Conservation (phyloP, 2,113 vertebrate genomes). For the Gymnorhina tibicen region DNA sequence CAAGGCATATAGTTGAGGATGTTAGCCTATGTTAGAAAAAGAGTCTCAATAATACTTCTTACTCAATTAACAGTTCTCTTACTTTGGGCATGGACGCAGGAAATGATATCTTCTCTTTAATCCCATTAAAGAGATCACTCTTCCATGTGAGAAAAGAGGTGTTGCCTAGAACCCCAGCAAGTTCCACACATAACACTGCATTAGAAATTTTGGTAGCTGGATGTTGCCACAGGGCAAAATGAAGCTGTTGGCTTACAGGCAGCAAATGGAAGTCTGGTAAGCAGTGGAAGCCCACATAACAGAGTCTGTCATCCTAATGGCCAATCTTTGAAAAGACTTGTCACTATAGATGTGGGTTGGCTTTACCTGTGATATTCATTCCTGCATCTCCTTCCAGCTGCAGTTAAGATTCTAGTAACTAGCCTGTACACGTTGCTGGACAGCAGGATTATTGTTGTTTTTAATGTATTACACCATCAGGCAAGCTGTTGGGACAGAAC, state of each 20-base stretch:
- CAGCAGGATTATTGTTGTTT: conserved; percentile 33
- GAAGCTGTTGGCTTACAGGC: neutral
- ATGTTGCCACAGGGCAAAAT: neutral
- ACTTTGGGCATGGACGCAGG: neutral
- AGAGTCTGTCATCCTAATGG: neutral
- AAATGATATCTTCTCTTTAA: neutral
- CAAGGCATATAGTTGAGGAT: neutral
- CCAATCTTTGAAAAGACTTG: neutral
- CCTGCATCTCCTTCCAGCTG: neutral
- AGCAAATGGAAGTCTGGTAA: neutral
- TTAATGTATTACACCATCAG: conserved; percentile 40
- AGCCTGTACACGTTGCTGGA: conserved; percentile 30
- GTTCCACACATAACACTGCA: neutral
- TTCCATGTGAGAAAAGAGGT: neutral
- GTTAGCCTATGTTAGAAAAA: neutral
- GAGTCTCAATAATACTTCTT: neutral
- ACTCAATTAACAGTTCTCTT: neutral
- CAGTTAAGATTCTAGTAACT: neutral
- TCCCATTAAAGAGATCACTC: neutral
- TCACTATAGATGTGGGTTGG: neutral
- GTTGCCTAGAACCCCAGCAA: neutral
- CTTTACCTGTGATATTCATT: neutral
- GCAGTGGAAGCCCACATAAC: neutral
- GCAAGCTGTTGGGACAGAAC: conserved; percentile 35
- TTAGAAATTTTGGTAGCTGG: neutral